Evolutionary conservation across 1,140 invertebrate species (phyloP), one percentile per base, ranked within the genome.

Genomic region (Calephelis virginiensis): DNA sequence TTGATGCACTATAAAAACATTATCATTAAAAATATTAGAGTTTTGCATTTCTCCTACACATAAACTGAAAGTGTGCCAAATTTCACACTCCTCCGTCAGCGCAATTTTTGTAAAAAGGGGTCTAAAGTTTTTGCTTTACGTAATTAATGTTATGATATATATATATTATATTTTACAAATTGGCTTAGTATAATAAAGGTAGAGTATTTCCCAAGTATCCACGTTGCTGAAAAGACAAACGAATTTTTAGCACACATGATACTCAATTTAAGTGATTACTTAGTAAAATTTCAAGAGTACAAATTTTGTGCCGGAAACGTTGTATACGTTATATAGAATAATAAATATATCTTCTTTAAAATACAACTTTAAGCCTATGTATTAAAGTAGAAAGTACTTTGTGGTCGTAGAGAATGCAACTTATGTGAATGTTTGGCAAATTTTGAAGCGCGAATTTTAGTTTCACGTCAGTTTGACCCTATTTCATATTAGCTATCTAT

Each of bases 231-330:
- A 56, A 56, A 56, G 53, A 56, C 53, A 56, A 56, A 56, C 37
- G 53, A 56, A 56, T 56, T 56, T 56, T 56, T 56, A 56, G 53
- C 53, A 56, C 53, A 56, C 53, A 59, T 59, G 56, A 59, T 59
- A 59, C 56, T 59, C 56, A 59, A 59, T 59, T 59, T 38, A 59
- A 59, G 56, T 59, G 56, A 59, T 59, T 59, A 59, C 56, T 59
- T 59, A 59, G 56, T 59, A 59, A 59, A 59, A 59, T 59, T 59
- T 59, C 56, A 59, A 59, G 56, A 59, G 56, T 59, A 59, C 17
- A 37, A 40, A 59, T 38, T 59, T 59, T 37, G 56, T 59, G 56
- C 56, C 28, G 56, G 56, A 59, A 59, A 59, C 56, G 28, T 38
- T 59, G 56, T 59, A 59, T 59, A n/a, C 56, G 37, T 38, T 59